Base-by-base conservation (phyloP, 2,797 vertebrate species). In the Fistularia commersonii region DNA sequence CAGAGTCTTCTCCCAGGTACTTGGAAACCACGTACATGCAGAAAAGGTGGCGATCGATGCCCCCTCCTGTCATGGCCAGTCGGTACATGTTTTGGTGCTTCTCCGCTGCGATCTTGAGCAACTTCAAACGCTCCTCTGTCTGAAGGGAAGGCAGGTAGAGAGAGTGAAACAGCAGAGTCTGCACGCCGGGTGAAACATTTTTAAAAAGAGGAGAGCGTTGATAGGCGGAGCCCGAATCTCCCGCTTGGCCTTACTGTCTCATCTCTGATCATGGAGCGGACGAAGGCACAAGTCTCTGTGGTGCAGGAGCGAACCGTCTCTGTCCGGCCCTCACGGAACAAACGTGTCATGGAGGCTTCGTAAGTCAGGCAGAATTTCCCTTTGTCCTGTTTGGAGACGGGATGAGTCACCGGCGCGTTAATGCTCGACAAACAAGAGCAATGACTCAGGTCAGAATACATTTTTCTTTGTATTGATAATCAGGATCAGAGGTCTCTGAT, bases 11-110 rank as follows among this genome's bases (percentile, higher is more conserved):
- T 2, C 91, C 95, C 3, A 99, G 90, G 61, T 99, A 99, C 64
- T 96, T 98, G 74, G 97, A 99, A 33, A 99, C 93, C 0, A 99
- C 90, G 0, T 99, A 99, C 5, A 99, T 94, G 72, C 97, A 99
- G 91, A 99, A 99, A 41, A 99, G 92, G 52, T 99, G 97, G 10
- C 97, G 96, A 66, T 99, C 97, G 5, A 99, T 95, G 52, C 97
- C 97, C 0, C 88, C 15, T 6, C 97, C 97, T 0, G 93, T 96
- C 96, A 99, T 99, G 4, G 97, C 93, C 0, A 94, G 73, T 38
- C 93, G 94, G 67, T 98, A 99, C 42, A 97, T 44, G 33, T 34
- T 88, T 77, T 99, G 97, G 46, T 99, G 97, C 48, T 93, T 96
- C 59, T 89, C 81, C 32, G 94, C 85, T 0, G 96, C 96, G 1